Conservation (phyloP, 2,113 vertebrate species). For the Hucho hucho region DNA sequence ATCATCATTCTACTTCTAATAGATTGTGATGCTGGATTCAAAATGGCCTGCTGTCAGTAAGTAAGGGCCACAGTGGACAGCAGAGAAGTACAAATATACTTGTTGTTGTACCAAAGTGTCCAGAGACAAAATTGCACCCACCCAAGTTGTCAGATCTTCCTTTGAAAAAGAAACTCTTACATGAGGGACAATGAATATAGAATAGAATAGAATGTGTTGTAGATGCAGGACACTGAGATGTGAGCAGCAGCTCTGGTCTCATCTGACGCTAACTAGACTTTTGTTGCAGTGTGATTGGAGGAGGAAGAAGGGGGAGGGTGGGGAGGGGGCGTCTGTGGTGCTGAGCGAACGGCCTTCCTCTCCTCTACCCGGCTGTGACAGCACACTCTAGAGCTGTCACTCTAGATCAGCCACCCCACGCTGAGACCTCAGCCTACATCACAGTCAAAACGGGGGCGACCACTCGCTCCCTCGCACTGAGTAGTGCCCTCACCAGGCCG, state of each 20-base stretch:
- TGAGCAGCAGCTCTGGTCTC: constrained; percentile 64
- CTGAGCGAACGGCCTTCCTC: constrained; percentile 44
- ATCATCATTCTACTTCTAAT: background rate
- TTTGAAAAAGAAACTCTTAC: background rate
- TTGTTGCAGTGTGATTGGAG: constrained; percentile 46
- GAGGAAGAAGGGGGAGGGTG: background rate
- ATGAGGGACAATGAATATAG: background rate
- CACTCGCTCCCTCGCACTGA: too few relatives aligned
- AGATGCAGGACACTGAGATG: constrained; percentile 46
- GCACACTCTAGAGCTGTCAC: constrained; percentile 82
- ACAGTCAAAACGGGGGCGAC: constrained; percentile 51
- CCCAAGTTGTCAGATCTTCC: background rate
- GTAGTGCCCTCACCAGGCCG: constrained; percentile 5
- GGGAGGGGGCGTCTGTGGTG: constrained; percentile 3
- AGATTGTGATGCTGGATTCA: background rate
- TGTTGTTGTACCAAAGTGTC: background rate
- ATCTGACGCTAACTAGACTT: constrained; percentile 51
- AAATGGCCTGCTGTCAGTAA: too few relatives aligned
- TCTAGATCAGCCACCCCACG: constrained; percentile 73
- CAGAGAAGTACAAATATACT: background rate
- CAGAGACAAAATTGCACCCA: background rate
- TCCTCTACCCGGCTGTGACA: constrained; percentile 71
- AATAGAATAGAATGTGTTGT: constrained; percentile 9
- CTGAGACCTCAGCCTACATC: constrained; percentile 78
- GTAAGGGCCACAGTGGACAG: background rate